Evolutionary conservation across 2,888 invertebrate genomes (phyloP).

Genomic region (Rhyacophila evoluta): DNA sequence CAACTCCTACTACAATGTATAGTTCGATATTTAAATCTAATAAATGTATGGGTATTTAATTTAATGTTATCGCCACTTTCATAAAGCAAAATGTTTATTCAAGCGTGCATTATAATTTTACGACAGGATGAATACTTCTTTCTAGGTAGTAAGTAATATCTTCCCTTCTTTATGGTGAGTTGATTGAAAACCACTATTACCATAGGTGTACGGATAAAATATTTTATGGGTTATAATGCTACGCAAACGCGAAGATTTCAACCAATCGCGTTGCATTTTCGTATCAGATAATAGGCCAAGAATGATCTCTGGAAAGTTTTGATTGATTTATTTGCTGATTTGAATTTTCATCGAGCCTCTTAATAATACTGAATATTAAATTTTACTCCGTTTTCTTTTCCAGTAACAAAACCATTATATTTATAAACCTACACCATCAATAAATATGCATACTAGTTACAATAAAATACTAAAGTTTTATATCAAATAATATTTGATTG

Average conservation of each 20-base stretch:
- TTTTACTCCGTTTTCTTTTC: background rate
- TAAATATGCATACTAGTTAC: background rate
- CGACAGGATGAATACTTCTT: too few species aligned
- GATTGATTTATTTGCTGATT: background rate
- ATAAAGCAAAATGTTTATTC: too few species aligned
- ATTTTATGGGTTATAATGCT: background rate
- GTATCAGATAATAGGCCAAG: background rate
- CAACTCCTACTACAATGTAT: too few species aligned
- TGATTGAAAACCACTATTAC: background rate
- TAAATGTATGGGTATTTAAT: too few species aligned
- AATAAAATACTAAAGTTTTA: background rate
- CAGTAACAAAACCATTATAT: background rate
- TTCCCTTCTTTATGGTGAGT: background rate
- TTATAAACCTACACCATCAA: background rate
- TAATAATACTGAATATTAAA: background rate
- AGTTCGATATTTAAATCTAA: too few species aligned
- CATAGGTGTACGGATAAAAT: background rate
- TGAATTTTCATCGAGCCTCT: background rate
- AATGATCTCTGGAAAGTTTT: background rate
- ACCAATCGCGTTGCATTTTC: background rate
- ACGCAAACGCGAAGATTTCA: background rate
- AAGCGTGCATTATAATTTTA: too few species aligned
- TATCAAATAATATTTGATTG: too few species aligned
- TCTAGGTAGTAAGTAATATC: background rate
- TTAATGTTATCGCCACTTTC: too few species aligned